Evolutionary conservation across 1,140 invertebrate species (phyloP).

Genomic region (Zeugodacus cucurbitae): DNA sequence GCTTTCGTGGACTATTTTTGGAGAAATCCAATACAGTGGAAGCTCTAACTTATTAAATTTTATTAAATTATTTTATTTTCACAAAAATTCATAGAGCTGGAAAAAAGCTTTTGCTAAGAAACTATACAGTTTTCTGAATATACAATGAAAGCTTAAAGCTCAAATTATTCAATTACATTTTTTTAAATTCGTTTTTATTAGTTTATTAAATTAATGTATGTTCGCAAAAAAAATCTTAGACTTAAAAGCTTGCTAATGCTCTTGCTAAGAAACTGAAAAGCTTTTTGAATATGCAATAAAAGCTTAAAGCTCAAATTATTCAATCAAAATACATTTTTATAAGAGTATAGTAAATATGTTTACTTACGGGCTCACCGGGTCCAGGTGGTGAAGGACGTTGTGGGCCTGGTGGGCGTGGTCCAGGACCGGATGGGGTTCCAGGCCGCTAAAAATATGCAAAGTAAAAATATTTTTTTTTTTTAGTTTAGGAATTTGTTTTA

Average conservation of each 20-base stretch:
- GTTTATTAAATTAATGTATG: too few species aligned
- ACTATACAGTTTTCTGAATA: neutral
- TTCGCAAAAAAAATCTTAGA: too few species aligned
- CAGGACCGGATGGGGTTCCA: conserved; percentile 46
- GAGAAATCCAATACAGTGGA: too few species aligned
- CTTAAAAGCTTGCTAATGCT: too few species aligned
- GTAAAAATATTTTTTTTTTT: too few species aligned
- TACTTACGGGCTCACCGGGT: conserved; percentile 28
- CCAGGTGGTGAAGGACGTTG: neutral
- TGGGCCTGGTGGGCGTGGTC: conserved; percentile 47
- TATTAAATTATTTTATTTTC: too few species aligned
- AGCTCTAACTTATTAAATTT: too few species aligned
- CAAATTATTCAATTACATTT: neutral
- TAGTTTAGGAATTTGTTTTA: too few species aligned
- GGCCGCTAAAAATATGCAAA: conserved; percentile 10
- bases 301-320: neutral
- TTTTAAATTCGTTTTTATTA: too few species aligned
- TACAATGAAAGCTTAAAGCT: neutral
- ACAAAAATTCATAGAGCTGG: too few species aligned
- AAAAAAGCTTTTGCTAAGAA: too few species aligned
- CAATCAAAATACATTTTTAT: neutral
- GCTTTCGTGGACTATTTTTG: too few species aligned
- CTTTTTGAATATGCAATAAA: neutral
- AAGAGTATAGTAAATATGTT: neutral
- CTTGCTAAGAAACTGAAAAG: neutral